phyloP scores from a whole-genome alignment of 2,113 vertebrate species.

The Uria lomvia region DNA sequence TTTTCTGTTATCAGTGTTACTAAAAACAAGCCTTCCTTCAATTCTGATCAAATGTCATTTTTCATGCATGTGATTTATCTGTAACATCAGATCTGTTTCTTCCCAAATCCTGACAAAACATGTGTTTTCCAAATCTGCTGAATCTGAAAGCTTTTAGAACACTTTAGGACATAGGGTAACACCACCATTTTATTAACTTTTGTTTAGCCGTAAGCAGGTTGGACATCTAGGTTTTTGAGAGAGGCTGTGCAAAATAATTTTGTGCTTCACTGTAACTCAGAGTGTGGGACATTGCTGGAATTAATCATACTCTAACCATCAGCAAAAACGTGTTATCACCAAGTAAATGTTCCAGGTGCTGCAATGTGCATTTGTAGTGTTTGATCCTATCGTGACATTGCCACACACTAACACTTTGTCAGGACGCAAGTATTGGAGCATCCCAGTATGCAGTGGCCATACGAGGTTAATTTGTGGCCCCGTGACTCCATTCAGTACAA shows the following conservation, averaged over 20 bases:
- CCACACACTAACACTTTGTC: background rate
- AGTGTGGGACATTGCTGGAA: background rate
- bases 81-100: background rate
- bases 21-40: background rate
- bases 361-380: background rate
- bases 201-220: background rate
- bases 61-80: background rate
- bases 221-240: background rate
- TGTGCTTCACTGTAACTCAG: background rate
- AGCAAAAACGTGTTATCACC: background rate
- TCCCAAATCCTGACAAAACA: background rate
- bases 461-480: background rate
- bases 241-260: background rate
- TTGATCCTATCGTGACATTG: background rate
- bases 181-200: background rate
- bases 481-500: background rate
- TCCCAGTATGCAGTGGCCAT: background rate
- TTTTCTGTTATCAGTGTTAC: background rate
- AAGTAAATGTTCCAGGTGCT: background rate
- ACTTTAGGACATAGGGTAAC: background rate
- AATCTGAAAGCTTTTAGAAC: background rate
- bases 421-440: background rate
- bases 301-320: background rate
- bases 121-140: background rate
- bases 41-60: background rate